Base-by-base conservation (phyloP, 2,113 vertebrate species). In the Corydoras maculifer region DNA sequence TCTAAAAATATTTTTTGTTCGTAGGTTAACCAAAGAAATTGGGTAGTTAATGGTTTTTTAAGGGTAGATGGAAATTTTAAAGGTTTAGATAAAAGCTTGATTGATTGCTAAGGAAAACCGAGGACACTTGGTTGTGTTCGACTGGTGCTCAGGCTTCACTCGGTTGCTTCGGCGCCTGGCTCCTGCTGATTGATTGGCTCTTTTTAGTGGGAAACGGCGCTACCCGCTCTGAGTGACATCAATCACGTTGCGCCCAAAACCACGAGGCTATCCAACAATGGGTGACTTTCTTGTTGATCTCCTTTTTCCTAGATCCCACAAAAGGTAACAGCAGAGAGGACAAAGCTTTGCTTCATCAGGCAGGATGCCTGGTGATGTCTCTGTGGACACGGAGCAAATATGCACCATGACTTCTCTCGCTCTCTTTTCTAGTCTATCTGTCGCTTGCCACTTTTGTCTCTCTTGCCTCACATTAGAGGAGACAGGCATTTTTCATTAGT, bases 401-500 rank as follows among this genome's bases (percentile, higher is more conserved):
- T 58, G 53, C 30, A 58, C 11, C 58, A 54, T 63, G 73, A 68
- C 48, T 30, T 58, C 31, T 2, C 13, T 66, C 32, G 1, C 69
- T 54, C 10, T 58, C 10, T 49, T 57, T 65, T 25, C 25, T 68
- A 32, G 49, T 48, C 31, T 32, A 53, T 73, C 49, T 54, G 48
- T 69, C 51, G 11, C 57, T 51, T 65, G 59, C 50, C 69, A 61
- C 62, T 48, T 63, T 35, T 12, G 25, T 73, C 68, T 75, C 65
- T 80, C 78, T 75, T 62, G 65, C 70, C 82, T 82, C 58, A 66
- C 58, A 73, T 58, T 65, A 64, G 63, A 15, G 65, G 18, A 25
- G 35, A 43, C 58, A 75, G 84, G 76, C 74, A 32, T 83, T 82
- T 80, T 82, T 82, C 77, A 87, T 88, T 85, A 88, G 78, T 35